Conservation (phyloP, 2,888 invertebrate species). For the Allacma fusca region DNA sequence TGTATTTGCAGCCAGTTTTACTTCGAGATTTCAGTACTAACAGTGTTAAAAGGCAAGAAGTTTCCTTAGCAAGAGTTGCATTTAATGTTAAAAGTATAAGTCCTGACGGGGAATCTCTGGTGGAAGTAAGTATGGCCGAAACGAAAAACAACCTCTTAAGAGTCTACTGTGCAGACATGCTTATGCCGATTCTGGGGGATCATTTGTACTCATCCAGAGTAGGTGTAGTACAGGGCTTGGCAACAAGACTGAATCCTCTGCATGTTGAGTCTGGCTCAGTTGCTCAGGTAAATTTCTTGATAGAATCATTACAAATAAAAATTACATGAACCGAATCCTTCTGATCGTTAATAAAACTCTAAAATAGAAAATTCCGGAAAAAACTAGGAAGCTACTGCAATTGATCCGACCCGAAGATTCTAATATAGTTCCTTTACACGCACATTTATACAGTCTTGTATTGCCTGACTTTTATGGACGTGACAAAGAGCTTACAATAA, state of each 20-base stretch:
- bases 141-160: slow-evolving; percentile 64
- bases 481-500: slow-evolving; percentile 61
- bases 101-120: slow-evolving; percentile 49
- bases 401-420: slow-evolving; percentile 58
- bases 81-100: slow-evolving; percentile 29
- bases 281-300: slow-evolving; percentile 57
- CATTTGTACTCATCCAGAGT: slow-evolving; percentile 64
- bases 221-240: slow-evolving; percentile 63
- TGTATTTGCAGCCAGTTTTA: slow-evolving; percentile 49
- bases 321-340: no score
- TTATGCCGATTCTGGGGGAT: slow-evolving; percentile 65
- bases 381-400: slow-evolving; percentile 59
- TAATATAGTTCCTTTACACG: slow-evolving; percentile 63
- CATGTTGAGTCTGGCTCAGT: slow-evolving; percentile 57
- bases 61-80: slow-evolving; percentile 33
- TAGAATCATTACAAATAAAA: no score
- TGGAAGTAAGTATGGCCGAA: slow-evolving; percentile 63
- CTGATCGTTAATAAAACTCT: no score
- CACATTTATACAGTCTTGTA: slow-evolving; percentile 63
- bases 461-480: slow-evolving; percentile 60
- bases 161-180: slow-evolving; percentile 63
- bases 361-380: slow-evolving; percentile 49
- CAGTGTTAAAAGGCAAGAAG: slow-evolving; percentile 44
- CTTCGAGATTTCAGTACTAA: slow-evolving; percentile 42
- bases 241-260: slow-evolving; percentile 63